These are phyloP conservation scores for Cordilura impudica DNA, from an alignment of 2,888 invertebrate species.

Conservation along the genomic window DNA sequence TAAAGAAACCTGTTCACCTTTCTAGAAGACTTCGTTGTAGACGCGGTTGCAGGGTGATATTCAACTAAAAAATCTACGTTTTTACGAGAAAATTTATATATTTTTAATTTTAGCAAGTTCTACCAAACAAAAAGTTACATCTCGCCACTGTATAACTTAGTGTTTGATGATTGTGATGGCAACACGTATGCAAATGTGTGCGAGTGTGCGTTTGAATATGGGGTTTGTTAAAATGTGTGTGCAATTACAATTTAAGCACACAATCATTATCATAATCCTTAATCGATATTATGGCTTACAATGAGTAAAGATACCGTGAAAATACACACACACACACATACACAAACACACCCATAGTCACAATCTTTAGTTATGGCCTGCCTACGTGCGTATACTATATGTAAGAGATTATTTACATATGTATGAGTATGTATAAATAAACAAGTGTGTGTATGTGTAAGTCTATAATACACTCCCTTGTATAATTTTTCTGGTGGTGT, in stretches of 20 bases:
- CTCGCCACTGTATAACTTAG: conserved; percentile 20
- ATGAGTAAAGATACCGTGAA: conserved; percentile 59
- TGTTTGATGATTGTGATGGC: neutral
- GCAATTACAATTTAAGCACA: conserved; percentile 76
- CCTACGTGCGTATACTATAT: neutral
- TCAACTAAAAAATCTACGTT: too few relatives aligned
- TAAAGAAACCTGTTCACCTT: too few relatives aligned
- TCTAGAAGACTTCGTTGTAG: too few relatives aligned
- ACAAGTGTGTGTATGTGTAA: conserved; percentile 10
- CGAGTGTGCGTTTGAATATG: conserved; percentile 1
- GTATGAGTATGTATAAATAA: neutral
- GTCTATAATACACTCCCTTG: conserved; percentile 33
- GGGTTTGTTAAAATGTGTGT: conserved; percentile 11
- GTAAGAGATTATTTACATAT: neutral
- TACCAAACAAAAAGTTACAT: neutral
- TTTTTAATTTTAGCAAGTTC: too few relatives aligned
- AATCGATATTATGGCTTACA: conserved; percentile 75
- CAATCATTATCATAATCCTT: conserved; percentile 77
- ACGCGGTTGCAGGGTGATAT: too few relatives aligned
- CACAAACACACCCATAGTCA: neutral
- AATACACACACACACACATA: neutral
- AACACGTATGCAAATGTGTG: neutral
- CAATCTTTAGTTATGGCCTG: neutral
- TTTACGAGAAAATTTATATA: too few relatives aligned
- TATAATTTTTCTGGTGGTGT: neutral